These are phyloP conservation scores for Sarcoramphus papa DNA, from an alignment of 2,797 vertebrate species.

Conservation along the genomic window DNA sequence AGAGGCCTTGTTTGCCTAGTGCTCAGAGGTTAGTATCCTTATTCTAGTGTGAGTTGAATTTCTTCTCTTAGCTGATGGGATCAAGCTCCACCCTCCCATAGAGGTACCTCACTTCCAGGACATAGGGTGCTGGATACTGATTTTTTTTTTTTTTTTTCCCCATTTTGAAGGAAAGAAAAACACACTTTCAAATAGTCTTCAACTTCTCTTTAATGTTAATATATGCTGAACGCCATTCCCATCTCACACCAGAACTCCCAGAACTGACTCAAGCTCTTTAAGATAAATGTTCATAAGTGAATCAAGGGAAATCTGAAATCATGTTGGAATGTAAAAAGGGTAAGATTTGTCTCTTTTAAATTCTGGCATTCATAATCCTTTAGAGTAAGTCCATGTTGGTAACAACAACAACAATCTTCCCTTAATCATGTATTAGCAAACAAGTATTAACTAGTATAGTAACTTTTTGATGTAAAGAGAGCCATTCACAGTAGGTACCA, in stretches of 20 bases:
- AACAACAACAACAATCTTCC: neutral
- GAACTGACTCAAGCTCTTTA: neutral
- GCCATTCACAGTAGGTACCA: neutral
- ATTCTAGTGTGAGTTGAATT: neutral
- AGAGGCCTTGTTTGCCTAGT: neutral
- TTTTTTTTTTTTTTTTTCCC: neutral
- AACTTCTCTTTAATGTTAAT: neutral
- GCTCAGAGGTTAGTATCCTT: neutral
- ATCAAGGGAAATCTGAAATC: neutral
- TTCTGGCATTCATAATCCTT: neutral
- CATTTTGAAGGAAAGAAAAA: neutral
- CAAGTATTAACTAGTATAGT: neutral
- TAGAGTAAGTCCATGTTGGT: neutral
- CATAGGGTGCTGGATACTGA: neutral
- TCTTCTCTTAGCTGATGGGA: neutral
- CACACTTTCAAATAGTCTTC: neutral
- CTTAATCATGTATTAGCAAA: neutral
- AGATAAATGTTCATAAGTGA: neutral
- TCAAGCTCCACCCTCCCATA: neutral
- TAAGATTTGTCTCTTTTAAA: neutral
- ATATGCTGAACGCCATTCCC: neutral
- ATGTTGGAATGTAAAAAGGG: neutral
- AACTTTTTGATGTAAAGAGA: neutral
- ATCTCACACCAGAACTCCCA: neutral
- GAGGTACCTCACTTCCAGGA: neutral